Evolutionary conservation across 2,113 vertebrate species (phyloP).

Genomic region (Salvelinus alpinus): DNA sequence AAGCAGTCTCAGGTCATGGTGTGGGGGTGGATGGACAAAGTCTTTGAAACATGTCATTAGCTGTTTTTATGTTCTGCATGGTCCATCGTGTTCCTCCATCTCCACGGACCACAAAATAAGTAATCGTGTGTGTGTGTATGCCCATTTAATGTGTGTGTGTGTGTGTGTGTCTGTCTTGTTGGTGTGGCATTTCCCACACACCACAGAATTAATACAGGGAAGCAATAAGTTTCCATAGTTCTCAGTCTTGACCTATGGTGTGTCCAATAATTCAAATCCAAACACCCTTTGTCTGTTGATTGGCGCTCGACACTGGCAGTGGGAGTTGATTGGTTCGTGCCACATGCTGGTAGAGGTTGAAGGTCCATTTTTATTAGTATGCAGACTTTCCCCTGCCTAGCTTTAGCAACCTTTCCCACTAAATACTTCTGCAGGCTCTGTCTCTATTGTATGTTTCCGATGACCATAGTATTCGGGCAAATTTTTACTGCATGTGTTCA

Average conservation of each 20-base stretch:
- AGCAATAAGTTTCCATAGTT: constrained; percentile 45
- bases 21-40: background rate
- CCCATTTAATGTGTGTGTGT: too few relatives aligned
- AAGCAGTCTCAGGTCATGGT: background rate
- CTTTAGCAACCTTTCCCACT: constrained; percentile 30
- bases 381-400: constrained; percentile 16
- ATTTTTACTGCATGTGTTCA: background rate
- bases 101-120: constrained; percentile 5
- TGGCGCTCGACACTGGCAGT: constrained; percentile 5
- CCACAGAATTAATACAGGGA: constrained; percentile 22
- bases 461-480: too few relatives aligned
- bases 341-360: constrained; percentile 24
- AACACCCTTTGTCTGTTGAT: constrained; percentile 20
- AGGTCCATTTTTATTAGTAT: constrained; percentile 29
- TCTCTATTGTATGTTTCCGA: background rate
- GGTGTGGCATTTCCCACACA: constrained; percentile 38
- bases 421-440: constrained; percentile 1
- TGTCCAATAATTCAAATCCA: constrained; percentile 30
- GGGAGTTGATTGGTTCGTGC: constrained; percentile 34
- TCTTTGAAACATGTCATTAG: constrained; percentile 8
- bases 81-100: constrained; percentile 6
- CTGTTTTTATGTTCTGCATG: constrained; percentile 8
- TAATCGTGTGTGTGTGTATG: background rate
- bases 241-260: background rate
- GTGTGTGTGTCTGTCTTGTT: background rate